phyloP scores from a whole-genome alignment of 2,888 invertebrate genomes.

The Tetramorium bicarinatum region DNA sequence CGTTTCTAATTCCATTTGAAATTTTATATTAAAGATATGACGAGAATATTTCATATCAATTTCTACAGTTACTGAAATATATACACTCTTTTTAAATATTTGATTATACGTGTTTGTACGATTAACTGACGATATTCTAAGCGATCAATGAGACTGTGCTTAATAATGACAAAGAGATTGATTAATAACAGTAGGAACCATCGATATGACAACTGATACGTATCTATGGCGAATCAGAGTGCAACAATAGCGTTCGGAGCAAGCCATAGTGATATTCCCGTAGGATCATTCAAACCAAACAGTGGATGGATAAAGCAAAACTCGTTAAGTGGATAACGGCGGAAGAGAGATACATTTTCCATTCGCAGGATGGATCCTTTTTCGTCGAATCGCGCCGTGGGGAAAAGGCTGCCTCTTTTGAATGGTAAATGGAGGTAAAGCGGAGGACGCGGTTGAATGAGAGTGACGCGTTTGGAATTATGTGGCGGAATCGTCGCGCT shows the following conservation, averaged over 20 bases:
- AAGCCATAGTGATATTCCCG: background rate
- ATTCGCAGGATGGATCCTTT: conserved; percentile 69
- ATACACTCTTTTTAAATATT: background rate
- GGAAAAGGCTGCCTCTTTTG: conserved; percentile 68
- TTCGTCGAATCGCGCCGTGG: conserved; percentile 61
- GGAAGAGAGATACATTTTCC: conserved; percentile 61
- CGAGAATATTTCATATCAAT: background rate
- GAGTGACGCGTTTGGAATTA: conserved; percentile 63
- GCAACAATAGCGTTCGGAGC: background rate
- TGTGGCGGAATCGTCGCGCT: conserved; percentile 46
- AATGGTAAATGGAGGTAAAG: conserved; percentile 61
- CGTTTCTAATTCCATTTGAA: background rate
- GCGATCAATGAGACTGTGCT: background rate
- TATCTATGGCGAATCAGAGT: background rate
- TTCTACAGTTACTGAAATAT: background rate
- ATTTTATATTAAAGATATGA: background rate
- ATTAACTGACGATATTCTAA: background rate
- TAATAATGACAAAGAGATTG: background rate
- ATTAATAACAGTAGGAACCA: background rate
- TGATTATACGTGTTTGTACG: too few species aligned
- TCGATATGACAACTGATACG: background rate
- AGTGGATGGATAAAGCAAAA: conserved; percentile 63
- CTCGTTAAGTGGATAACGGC: conserved; percentile 71
- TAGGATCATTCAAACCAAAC: background rate
- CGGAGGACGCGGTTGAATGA: conserved; percentile 51